Conservation (phyloP, 2,888 invertebrate genomes). For the Poecilobothrus nobilitatus region DNA sequence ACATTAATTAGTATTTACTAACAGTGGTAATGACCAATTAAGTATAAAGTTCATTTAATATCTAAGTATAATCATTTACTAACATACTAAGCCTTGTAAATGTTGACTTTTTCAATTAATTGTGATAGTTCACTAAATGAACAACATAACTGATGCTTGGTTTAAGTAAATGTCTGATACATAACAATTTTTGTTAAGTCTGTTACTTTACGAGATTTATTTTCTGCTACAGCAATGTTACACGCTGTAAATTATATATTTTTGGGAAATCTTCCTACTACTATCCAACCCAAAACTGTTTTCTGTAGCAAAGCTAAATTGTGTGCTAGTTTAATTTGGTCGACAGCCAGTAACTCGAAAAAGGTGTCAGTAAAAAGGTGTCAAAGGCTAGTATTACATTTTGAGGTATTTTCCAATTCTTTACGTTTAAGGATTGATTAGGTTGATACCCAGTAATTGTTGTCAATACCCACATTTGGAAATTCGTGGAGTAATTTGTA, state of each 20-base stretch:
- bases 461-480: neutral
- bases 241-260: neutral
- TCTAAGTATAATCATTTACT: too few species aligned
- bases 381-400: neutral
- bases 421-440: too few species aligned
- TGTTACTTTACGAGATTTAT: too few species aligned
- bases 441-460: neutral
- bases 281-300: slow-evolving; percentile 14
- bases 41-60: too few species aligned
- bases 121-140: too few species aligned
- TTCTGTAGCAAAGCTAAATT: slow-evolving; percentile 14
- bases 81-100: too few species aligned
- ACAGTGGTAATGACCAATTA: too few species aligned
- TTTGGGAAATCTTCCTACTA: neutral
- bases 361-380: neutral
- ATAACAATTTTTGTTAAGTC: too few species aligned
- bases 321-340: slow-evolving; percentile 11
- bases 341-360: slow-evolving; percentile 13
- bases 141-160: too few species aligned
- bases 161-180: too few species aligned
- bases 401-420: neutral
- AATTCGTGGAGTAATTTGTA: neutral
- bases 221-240: neutral
- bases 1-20: too few species aligned
- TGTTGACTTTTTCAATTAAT: too few species aligned